A percentile compares a stretch with the other conserved stretches of the same genome.
Conservation (phyloP, 1,140 invertebrate genomes). For the Drosophila baimaii region DNA sequence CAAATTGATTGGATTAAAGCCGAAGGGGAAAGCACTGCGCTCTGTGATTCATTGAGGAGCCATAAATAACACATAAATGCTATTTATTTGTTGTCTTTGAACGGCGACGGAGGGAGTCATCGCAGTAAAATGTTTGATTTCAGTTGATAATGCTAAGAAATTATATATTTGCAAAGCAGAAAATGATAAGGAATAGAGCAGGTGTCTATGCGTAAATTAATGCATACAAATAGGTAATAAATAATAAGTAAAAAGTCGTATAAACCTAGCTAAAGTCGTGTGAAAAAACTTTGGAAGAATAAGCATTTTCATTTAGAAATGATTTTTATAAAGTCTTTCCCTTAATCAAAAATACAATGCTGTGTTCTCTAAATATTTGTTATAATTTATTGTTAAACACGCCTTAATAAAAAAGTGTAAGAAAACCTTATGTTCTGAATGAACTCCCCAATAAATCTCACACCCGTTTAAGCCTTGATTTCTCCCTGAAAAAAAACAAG, state of each 20-base stretch:
- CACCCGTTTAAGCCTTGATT: slow-evolving; percentile 1
- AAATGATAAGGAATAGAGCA: not conserved
- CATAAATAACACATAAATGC: slow-evolving; percentile 7
- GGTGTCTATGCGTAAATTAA: not conserved
- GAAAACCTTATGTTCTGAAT: too few species aligned
- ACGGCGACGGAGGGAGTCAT: not conserved
- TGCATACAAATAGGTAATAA: not conserved
- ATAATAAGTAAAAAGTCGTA: not conserved
- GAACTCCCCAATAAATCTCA: not conserved
- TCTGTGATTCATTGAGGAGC: slow-evolving; percentile 12
- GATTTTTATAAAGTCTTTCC: too few species aligned
- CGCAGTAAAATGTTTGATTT: not conserved
- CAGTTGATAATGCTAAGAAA: not conserved
- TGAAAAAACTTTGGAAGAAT: too few species aligned
- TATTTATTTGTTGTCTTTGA: slow-evolving; percentile 9
- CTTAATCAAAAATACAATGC: too few species aligned
- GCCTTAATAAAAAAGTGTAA: too few species aligned
- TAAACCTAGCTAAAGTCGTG: too few species aligned
- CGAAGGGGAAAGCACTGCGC: not conserved
- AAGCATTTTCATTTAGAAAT: too few species aligned
- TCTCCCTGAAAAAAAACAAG: not conserved
- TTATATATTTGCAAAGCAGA: not conserved
- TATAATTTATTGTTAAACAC: too few species aligned
- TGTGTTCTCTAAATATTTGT: too few species aligned
- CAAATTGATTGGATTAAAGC: slow-evolving; percentile 58